Percentiles rank a stretch among this genome's conserved stretches.
These are phyloP conservation scores for Ceryle rudis DNA, from an alignment of 2,797 vertebrate species.

Conservation along the genomic window DNA sequence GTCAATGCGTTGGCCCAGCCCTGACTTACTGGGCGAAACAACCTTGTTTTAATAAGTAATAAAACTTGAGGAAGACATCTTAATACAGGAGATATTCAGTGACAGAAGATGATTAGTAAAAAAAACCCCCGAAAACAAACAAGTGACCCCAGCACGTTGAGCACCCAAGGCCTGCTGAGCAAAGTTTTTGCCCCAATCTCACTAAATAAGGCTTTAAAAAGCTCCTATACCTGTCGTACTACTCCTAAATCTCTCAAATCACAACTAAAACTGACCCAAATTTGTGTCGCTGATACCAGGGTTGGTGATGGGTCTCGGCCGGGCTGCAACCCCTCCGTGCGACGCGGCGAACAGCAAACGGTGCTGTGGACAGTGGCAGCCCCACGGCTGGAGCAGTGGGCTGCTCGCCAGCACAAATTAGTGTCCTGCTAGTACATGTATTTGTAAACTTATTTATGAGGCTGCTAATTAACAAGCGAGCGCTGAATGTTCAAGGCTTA, in stretches of 20 bases:
- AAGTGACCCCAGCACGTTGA: too few relatives aligned
- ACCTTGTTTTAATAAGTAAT: neutral
- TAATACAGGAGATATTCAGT: neutral
- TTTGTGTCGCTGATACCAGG: neutral
- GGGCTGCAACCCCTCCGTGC: neutral
- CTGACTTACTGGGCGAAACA: neutral
- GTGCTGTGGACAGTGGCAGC: neutral
- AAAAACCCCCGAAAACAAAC: neutral
- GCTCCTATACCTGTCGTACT: fast-evolving
- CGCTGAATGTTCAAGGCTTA: neutral
- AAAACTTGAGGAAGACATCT: neutral
- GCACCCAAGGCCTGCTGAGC: fast-evolving
- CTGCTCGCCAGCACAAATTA: neutral
- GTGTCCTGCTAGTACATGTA: neutral
- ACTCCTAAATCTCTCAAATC: neutral
- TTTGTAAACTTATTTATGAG: neutral
- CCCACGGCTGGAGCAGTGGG: neutral
- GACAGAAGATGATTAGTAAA: neutral
- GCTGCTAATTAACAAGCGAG: neutral
- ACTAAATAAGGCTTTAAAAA: neutral
- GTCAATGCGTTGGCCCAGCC: fast-evolving
- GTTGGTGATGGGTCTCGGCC: neutral
- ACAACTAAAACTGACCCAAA: neutral
- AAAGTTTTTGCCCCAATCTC: neutral
- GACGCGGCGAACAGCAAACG: neutral